Evolutionary conservation across 2,888 invertebrate genomes (phyloP), one percentile per base, ranked within the genome.

Genomic region (Lamproptera curius): DNA sequence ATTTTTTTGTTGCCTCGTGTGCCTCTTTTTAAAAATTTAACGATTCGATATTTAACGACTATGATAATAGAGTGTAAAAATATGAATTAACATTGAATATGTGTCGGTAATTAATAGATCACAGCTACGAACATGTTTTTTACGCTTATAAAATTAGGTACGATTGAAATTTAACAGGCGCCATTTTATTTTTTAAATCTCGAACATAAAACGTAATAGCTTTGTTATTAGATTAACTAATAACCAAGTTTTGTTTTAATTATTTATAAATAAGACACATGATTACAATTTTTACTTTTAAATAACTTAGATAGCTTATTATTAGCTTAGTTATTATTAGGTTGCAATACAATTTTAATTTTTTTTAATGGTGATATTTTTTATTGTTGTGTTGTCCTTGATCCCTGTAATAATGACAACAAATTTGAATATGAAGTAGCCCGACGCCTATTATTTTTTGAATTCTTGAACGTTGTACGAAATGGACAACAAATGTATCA

Each of bases 401-500:
- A 31, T 10, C 9, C 14, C 14, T 33, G 20, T 20, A 28, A 14
- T 6, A 33, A 20, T 20, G 20, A 33, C 31, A 38, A 48, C 20
- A 20, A 36, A 47, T 47, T 46, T 35, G 45, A 48, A 48, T 52
- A 38, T 48, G 41, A 52, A 51, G 45, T 44, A 48, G 48, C 14
- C 17, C 31, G 44, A 11, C 8, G 42, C 2, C 38, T 15, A 45
- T 45, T 39, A 17, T 17, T 45, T n/a, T 31, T 20, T 15, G 20
- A 31, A 44, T 34, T 46, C 46, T 9, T 40, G 23, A 46, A 31
- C 45, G 38, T 40, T 42, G 26, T 36, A 16, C 10, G 11, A 35
- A 36, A 16, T 26, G 9, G 36, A 46, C 26, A 36, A 36, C 14
- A 33, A 17, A 33, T 45, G 31, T 33, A 10, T 13, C 14, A 45